These are phyloP conservation scores for Idaea biselata DNA, from an alignment of 2,888 invertebrate genomes.

Conservation along the genomic window DNA sequence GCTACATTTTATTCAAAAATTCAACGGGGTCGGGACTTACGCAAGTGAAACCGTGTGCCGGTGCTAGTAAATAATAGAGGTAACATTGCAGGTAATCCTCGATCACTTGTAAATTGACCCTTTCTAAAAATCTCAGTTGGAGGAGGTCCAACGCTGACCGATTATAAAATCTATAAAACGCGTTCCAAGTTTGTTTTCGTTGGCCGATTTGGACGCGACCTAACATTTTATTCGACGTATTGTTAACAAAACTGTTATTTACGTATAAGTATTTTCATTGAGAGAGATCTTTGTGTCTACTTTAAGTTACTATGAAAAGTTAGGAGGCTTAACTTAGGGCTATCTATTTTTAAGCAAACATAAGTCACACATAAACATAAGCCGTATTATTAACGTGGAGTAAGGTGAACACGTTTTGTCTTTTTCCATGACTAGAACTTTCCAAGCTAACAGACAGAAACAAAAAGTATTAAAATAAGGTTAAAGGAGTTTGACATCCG, in stretches of 20 bases:
- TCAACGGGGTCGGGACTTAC: too few species aligned
- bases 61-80: too few species aligned
- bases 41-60: too few species aligned
- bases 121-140: slow-evolving; percentile 43
- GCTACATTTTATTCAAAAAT: too few species aligned
- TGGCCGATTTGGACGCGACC: slow-evolving; percentile 41
- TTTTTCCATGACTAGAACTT: too few species aligned
- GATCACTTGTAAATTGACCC: slow-evolving; percentile 20
- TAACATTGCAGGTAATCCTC: neutral
- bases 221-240: slow-evolving; percentile 36
- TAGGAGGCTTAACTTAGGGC: too few species aligned
- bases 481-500: too few species aligned
- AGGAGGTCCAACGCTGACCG: slow-evolving; percentile 61
- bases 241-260: slow-evolving; percentile 31
- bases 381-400: too few species aligned
- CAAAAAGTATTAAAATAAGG: too few species aligned
- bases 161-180: slow-evolving; percentile 71
- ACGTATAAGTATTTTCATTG: neutral
- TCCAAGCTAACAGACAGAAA: too few species aligned
- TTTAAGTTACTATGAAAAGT: neutral
- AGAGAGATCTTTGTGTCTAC: neutral
- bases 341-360: neutral
- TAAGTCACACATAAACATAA: too few species aligned
- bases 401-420: too few species aligned
- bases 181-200: slow-evolving; percentile 57